phyloP scores from a whole-genome alignment of 2,888 invertebrate species.

The Agrochola lota region DNA sequence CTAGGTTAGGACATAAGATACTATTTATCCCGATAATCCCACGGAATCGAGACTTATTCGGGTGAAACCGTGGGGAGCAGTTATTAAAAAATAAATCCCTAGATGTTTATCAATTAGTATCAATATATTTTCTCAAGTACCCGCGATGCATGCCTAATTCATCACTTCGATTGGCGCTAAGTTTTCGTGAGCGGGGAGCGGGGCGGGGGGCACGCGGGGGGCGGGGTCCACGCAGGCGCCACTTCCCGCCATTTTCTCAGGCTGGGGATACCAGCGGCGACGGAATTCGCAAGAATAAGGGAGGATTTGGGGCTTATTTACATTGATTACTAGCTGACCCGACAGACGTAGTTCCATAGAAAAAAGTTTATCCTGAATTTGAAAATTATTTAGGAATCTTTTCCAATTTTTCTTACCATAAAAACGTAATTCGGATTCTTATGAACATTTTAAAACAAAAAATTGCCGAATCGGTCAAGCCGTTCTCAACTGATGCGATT shows the following conservation, averaged over 20 bases:
- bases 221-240: constrained; percentile 85
- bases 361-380: neutral
- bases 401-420: neutral
- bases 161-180: constrained; percentile 85
- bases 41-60: no score
- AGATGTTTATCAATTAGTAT: neutral
- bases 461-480: no score
- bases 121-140: constrained; percentile 34
- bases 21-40: no score
- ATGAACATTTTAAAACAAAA: neutral
- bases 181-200: constrained; percentile 71
- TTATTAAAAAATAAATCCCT: neutral
- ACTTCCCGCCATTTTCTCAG: constrained; percentile 85
- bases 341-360: no score
- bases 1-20: no score
- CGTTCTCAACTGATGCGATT: neutral
- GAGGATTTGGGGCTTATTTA: constrained; percentile 40
- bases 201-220: constrained; percentile 59
- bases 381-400: neutral
- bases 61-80: no score
- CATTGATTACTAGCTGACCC: constrained; percentile 21
- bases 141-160: constrained; percentile 76
- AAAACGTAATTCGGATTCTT: no score
- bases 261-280: constrained; percentile 73
- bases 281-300: constrained; percentile 55